A percentile compares a stretch with the other conserved stretches of the same genome.
These are phyloP conservation scores for Ypsolopha sequella DNA, from an alignment of 2,888 invertebrate genomes.

Conservation along the genomic window DNA sequence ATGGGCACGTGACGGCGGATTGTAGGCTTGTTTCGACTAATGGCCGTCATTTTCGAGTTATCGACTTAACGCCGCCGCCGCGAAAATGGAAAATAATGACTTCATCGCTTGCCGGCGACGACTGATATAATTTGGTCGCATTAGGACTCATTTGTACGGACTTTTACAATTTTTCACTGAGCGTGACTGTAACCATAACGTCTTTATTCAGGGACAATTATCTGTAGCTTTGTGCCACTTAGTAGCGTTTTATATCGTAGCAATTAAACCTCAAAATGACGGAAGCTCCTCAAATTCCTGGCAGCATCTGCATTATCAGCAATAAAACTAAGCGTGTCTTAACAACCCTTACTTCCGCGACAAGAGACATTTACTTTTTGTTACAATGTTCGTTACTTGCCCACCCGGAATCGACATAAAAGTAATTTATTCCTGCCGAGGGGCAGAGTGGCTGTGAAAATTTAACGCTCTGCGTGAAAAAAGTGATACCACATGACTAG, in stretches of 20 bases:
- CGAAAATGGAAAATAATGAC: constrained; percentile 69
- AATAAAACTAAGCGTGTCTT: constrained; percentile 30
- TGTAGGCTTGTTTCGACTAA: constrained; percentile 46
- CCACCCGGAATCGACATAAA: constrained; percentile 65
- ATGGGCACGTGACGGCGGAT: constrained; percentile 45
- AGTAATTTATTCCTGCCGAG: constrained; percentile 56
- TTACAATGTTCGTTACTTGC: constrained; percentile 29
- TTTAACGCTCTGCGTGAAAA: constrained; percentile 52
- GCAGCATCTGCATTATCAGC: constrained; percentile 38
- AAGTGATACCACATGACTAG: constrained; percentile 48
- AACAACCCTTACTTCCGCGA: constrained; percentile 56
- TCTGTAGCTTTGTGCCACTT: not conserved
- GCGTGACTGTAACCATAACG: constrained; percentile 1
- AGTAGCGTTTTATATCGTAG: not conserved
- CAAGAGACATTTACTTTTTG: constrained; percentile 46
- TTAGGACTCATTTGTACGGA: constrained; percentile 53
- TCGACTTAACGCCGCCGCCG: constrained; percentile 52
- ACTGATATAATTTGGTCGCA: constrained; percentile 57
- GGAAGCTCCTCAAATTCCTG: constrained; percentile 10
- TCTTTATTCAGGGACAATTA: not conserved
- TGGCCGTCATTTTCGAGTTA: constrained; percentile 67
- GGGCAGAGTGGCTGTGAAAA: constrained; percentile 63
- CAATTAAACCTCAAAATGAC: not conserved
- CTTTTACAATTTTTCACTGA: constrained; percentile 11
- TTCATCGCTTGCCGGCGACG: constrained; percentile 53